phyloP scores from a whole-genome alignment of 1,140 invertebrate species.

The Gonioctena quinquepunctata region DNA sequence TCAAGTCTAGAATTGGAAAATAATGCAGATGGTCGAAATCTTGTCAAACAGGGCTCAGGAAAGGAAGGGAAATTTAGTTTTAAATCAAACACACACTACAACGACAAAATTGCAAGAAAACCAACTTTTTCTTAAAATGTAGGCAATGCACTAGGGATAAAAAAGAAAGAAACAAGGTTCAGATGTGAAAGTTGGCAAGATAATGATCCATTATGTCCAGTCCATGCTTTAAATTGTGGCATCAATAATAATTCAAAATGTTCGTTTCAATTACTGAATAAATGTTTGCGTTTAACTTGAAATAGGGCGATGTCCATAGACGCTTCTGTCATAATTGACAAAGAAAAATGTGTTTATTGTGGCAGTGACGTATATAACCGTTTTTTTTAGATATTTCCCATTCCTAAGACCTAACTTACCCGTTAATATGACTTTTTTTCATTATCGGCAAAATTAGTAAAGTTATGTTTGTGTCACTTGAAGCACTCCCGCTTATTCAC shows the following conservation, averaged over 20 bases:
- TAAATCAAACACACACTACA: not conserved
- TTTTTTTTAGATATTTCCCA: not conserved
- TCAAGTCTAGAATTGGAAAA: not conserved
- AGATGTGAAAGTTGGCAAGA: constrained; percentile 12
- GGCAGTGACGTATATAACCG: not conserved
- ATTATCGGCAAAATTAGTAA: not conserved
- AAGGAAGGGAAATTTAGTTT: not conserved
- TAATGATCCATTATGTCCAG: constrained; percentile 1
- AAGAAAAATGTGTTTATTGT: not conserved
- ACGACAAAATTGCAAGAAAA: constrained; percentile 4
- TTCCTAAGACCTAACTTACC: not conserved
- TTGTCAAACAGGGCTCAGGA: constrained; percentile 1
- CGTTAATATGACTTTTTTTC: not conserved
- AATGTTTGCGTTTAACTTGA: not conserved
- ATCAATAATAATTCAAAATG: not conserved
- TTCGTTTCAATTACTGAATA: not conserved
- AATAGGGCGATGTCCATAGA: not conserved
- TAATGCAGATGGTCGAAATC: constrained; percentile 1
- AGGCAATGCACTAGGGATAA: not conserved
- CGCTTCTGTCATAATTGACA: not conserved
- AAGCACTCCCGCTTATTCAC: not conserved
- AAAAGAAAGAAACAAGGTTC: constrained; percentile 2
- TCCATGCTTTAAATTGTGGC: not conserved
- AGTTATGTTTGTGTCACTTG: not conserved
- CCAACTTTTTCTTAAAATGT: constrained; percentile 2